Base-by-base conservation (phyloP, 2,888 invertebrate genomes). In the Cheilosia urbana region DNA sequence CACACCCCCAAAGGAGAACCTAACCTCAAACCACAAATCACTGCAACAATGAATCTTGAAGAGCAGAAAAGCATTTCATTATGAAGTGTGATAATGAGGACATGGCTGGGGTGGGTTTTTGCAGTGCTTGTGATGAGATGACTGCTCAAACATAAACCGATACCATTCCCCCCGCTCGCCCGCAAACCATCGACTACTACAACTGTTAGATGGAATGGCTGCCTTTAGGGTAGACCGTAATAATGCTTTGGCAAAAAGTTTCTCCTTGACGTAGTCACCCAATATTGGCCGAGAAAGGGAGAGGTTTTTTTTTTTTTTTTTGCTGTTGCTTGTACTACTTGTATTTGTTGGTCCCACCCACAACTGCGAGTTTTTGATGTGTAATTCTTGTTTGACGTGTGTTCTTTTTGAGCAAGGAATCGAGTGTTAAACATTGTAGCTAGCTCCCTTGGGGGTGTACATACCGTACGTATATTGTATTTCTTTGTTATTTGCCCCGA, bases 81-180 rank as follows among this genome's bases (percentile, higher is more conserved):
- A 84, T 84, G 80, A 84, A 84, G 84, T 84, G 84, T 84, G 84
- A 84, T 84, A 84, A 84, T 84, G 84, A 84, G 84, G 84, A 80
- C 84, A 84, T 84, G 79, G 75, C 75, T 79, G 79, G 83, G 73
- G 73, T 63, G 73, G 83, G 73, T 78, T 30, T 53, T 3, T 47
- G 62, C 30, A 51, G 37, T 75, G 58, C 49, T n/a, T 58, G 40
- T 75, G 66, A 40, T 73, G 68, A 71, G 75, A 80, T 75, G 84
- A 84, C 75, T 80, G 84, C 84, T 84, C 84, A 84, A 80, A 84
- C 58, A 84, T 75, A 69, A 57, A 72, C 73, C 53, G 49, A 60
- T 47, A 72, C 17, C 7, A 45, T 17, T 45, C 21, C 24, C 13
- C 15, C 24, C 13, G n/a, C n/a, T n/a, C n/a, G n/a, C 11, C 55